Evolutionary conservation across 2,797 vertebrate species (phyloP).

Genomic region (Acrocephalus scirpaceus): DNA sequence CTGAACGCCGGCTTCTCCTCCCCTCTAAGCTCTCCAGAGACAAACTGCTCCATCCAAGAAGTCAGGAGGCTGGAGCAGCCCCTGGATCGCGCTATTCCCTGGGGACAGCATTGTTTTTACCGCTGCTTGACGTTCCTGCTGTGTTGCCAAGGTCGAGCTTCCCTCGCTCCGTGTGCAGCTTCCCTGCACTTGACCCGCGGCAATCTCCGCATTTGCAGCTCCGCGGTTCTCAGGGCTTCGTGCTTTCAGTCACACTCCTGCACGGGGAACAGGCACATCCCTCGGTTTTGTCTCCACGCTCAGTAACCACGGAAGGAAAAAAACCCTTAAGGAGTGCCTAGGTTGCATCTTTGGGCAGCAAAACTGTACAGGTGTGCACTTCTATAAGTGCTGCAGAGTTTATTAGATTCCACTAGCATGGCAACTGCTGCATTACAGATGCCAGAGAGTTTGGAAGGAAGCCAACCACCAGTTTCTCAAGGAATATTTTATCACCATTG

Average conservation of each 20-base stretch:
- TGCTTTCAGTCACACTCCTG: not conserved
- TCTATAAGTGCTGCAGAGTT: conserved; percentile 27
- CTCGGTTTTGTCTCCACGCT: not conserved
- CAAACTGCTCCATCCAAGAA: not conserved
- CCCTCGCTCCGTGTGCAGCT: accelerated
- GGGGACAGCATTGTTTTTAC: not conserved
- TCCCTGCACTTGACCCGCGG: not conserved
- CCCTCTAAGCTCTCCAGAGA: not conserved
- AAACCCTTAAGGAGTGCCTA: not conserved
- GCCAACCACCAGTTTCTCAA: not conserved
- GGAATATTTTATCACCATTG: not conserved
- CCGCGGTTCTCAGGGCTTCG: accelerated
- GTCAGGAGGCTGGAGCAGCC: not conserved
- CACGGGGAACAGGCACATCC: not conserved
- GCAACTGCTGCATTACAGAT: conserved; percentile 33
- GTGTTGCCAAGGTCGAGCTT: not conserved
- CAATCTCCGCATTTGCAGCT: not conserved
- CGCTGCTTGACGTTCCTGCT: not conserved
- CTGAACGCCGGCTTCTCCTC: not conserved
- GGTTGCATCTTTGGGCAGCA: conserved; percentile 22
- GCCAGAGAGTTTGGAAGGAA: not conserved
- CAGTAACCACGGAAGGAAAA: not conserved
- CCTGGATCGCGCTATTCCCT: accelerated
- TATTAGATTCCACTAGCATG: conserved; percentile 32
- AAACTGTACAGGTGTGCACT: conserved; percentile 35